These are phyloP conservation scores for Acronicta alni DNA, from an alignment of 2,888 invertebrate genomes.

Conservation along the genomic window DNA sequence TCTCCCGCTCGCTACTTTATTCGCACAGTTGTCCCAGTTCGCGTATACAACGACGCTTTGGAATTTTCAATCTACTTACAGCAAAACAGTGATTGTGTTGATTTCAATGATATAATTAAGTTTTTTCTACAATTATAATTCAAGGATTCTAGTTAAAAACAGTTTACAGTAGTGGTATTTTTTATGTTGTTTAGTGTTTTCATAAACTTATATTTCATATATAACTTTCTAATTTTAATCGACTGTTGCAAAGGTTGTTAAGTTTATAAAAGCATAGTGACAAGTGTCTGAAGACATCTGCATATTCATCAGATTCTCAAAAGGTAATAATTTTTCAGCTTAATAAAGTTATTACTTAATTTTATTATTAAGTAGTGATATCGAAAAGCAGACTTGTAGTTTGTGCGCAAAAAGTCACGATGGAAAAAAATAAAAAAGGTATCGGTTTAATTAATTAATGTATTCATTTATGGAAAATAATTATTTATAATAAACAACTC, in stretches of 20 bases:
- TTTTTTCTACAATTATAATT: neutral
- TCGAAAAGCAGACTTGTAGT: too few species aligned
- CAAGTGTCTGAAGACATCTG: slow-evolving; percentile 1
- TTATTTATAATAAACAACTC: too few species aligned
- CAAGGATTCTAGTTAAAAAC: neutral
- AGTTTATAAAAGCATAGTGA: neutral
- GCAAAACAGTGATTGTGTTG: slow-evolving; percentile 19
- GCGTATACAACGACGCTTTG: slow-evolving; percentile 18
- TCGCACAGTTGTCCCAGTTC: slow-evolving; percentile 9
- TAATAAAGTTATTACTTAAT: neutral
- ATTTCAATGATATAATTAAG: neutral
- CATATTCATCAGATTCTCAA: slow-evolving; percentile 1
- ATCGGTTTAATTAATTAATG: too few species aligned
- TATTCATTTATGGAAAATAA: too few species aligned
- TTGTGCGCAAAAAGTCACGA: too few species aligned
- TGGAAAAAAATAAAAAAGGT: too few species aligned
- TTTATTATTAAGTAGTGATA: too few species aligned
- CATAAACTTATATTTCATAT: neutral
- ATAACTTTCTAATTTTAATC: neutral
- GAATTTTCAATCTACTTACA: neutral
- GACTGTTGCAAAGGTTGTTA: neutral
- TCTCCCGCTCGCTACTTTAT: slow-evolving; percentile 39
- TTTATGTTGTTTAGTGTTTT: slow-evolving; percentile 15
- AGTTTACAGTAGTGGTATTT: slow-evolving; percentile 4
- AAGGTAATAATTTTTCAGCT: neutral